Evolutionary conservation across 1,140 invertebrate genomes (phyloP).

Genomic region (Hesperophylax magnus): DNA sequence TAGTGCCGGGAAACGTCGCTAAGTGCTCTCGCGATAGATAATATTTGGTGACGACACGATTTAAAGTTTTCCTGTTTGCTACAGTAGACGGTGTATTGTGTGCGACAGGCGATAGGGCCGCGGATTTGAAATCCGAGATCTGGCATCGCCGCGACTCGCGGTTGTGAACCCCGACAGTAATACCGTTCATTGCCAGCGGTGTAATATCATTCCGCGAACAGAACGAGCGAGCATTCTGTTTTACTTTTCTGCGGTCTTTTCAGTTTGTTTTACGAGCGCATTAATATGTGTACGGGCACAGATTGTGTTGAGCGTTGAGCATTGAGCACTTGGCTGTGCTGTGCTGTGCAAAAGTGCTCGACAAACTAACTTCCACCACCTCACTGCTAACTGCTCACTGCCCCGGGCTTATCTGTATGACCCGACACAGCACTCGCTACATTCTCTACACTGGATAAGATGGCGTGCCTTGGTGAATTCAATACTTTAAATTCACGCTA

Average conservation of each 20-base stretch:
- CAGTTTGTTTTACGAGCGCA: constrained; percentile 23
- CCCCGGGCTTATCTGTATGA: too few relatives aligned
- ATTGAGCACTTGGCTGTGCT: background rate
- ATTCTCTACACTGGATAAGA: too few relatives aligned
- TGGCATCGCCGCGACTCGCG: constrained; percentile 37
- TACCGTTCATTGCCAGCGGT: constrained; percentile 41
- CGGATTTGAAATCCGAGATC: background rate
- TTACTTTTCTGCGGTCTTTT: constrained; percentile 25
- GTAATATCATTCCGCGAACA: constrained; percentile 32
- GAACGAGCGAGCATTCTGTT: background rate
- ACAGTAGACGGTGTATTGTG: constrained; percentile 3
- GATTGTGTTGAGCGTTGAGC: background rate
- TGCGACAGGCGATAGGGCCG: background rate
- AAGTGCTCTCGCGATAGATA: background rate
- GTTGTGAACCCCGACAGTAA: constrained; percentile 43
- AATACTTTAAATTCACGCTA: too few relatives aligned
- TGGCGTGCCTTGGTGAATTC: too few relatives aligned
- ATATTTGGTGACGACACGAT: constrained; percentile 17
- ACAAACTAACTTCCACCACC: too few relatives aligned
- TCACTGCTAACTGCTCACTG: too few relatives aligned
- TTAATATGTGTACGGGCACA: constrained; percentile 5
- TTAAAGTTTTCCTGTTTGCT: constrained; percentile 30
- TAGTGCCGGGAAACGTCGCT: background rate
- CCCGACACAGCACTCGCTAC: too few relatives aligned
- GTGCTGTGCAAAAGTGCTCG: too few relatives aligned